These are phyloP conservation scores for Pipa parva DNA, from an alignment of 2,113 vertebrate species.

Conservation along the genomic window DNA sequence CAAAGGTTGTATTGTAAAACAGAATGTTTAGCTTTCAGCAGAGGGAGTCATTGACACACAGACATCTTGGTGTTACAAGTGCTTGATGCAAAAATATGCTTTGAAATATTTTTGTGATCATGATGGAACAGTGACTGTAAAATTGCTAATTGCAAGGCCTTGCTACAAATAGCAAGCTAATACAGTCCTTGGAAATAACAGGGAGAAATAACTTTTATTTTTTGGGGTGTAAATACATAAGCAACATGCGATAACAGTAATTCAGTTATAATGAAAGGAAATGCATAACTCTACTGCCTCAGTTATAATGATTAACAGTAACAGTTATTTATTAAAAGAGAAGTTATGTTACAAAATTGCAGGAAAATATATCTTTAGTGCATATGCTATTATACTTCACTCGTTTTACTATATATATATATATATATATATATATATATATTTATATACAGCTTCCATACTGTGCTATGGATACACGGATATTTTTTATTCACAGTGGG, in stretches of 20 bases:
- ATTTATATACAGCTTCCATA: no score
- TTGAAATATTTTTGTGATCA: conserved; percentile 10
- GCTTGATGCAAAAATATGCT: conserved; percentile 11
- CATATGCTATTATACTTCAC: no score
- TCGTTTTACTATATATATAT: no score
- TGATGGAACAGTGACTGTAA: conserved; percentile 16
- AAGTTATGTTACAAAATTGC: no score
- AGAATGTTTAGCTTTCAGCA: conserved; percentile 56
- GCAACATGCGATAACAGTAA: background rate
- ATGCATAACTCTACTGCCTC: no score
- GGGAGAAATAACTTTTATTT: background rate
- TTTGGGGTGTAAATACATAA: background rate
- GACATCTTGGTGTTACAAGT: background rate
- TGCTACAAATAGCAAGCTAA: conserved; percentile 9
- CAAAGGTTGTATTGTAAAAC: background rate
- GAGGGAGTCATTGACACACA: conserved; percentile 62
- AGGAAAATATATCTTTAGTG: no score
- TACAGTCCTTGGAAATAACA: conserved; percentile 20
- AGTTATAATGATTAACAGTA: no score
- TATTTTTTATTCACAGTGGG: no score
- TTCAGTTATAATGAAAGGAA: no score
- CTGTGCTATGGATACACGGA: no score
- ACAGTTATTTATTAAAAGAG: no score
- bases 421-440: no score
- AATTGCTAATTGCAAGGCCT: conserved; percentile 30